Base-by-base conservation (phyloP, 2,888 invertebrate species). In the Isotomurus palustris region DNA sequence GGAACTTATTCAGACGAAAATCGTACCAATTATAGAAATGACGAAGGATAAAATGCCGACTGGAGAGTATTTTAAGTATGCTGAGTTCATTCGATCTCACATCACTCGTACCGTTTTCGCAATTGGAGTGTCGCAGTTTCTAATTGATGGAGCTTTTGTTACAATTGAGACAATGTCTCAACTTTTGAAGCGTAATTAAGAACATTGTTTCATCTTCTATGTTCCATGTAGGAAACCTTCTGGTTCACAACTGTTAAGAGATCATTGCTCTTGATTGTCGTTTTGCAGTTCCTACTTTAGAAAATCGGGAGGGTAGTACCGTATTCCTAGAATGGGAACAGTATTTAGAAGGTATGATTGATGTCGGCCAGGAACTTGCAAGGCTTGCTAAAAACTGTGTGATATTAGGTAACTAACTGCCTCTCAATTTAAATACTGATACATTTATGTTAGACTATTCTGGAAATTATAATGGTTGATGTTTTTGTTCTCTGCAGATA, bases 341-440 rank as follows among this genome's bases (percentile, higher is more conserved):
- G 35, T 49, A 49, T n/a, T 22, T 49, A 19, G 48, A 49, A n/a
- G 32, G 35, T 5, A 35, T 29, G 35, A 28, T 49, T 29, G 48
- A 49, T 22, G 48, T 49, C n/a, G 48, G 35, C 5, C 48, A 49
- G n/a, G 48, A 49, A 19, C 21, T 49, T 14, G 48, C 48, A 6
- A 10, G 48, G 21, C 48, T 49, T 6, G 48, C 48, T 17, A 49
- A 49, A 49, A 49, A 49, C n/a, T 29, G 32, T 49, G 48, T 49
- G 4, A 49, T 49, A 8, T 29, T 49, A 22, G 43, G 43, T 43
- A 43, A 24, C 21, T 14, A 17, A 14, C 14, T 5, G 5, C 38
- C 19, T 8, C 17, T 38, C 14, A 17, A 40, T 12, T 17, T 6
- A 19, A 12, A 40, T 6, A 40, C 17, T 40, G 6, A 6, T 14